phyloP scores from a whole-genome alignment of 1,140 invertebrate species.

The Drosophila nigromelanica region DNA sequence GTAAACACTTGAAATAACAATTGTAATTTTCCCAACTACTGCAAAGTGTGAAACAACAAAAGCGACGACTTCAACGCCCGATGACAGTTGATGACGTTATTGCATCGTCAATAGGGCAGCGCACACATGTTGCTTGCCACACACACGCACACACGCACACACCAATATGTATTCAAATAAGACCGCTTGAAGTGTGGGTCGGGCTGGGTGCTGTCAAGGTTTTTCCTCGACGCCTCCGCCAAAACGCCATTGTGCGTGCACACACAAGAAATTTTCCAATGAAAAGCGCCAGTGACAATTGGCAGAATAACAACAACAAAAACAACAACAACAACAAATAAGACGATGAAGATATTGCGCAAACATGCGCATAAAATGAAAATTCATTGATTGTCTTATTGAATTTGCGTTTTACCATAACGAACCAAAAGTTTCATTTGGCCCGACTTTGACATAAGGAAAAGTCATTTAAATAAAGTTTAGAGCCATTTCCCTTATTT shows the following conservation, averaged over 20 bases:
- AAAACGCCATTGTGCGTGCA: constrained; percentile 12
- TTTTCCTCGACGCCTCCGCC: constrained; percentile 16
- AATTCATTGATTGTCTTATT: constrained; percentile 78
- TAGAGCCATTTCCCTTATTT: constrained; percentile 11
- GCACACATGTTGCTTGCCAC: constrained; percentile 32
- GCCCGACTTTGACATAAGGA: constrained; percentile 16
- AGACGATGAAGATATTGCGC: constrained; percentile 51
- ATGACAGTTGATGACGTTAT: constrained; percentile 76
- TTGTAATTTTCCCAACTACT: constrained; percentile 71
- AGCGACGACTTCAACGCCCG: constrained; percentile 20
- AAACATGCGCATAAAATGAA: constrained; percentile 72
- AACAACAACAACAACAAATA: constrained; percentile 43
- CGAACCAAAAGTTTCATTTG: constrained; percentile 24
- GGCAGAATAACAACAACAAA: constrained; percentile 8
- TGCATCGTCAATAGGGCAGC: constrained; percentile 54
- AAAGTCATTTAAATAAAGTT: constrained; percentile 46
- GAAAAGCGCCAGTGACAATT: constrained; percentile 41
- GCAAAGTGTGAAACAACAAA: constrained; percentile 64
- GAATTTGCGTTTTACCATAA: constrained; percentile 46
- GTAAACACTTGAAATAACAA: constrained; percentile 68
- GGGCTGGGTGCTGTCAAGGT: constrained; percentile 26
- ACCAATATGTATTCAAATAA: constrained; percentile 22
- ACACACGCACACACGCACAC: neutral
- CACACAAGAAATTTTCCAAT: constrained; percentile 41
- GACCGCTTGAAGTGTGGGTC: constrained; percentile 29